phyloP scores from a whole-genome alignment of 1,140 invertebrate genomes.

The Dinoponera quadriceps region DNA sequence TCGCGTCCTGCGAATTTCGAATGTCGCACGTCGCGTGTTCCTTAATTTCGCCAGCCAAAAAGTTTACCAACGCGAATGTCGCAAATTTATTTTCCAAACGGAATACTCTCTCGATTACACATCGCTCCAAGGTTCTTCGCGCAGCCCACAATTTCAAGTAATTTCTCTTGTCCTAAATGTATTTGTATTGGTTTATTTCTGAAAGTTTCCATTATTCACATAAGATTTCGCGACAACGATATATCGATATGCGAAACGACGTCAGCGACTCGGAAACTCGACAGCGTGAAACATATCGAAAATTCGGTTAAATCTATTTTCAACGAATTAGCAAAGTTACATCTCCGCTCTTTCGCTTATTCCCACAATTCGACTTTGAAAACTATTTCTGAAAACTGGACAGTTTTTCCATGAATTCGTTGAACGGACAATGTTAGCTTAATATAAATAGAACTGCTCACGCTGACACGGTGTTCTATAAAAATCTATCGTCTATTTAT shows the following conservation, averaged over 20 bases:
- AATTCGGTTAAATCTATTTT: slow-evolving; percentile 11
- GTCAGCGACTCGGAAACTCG: neutral
- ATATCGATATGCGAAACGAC: neutral
- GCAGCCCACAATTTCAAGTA: neutral
- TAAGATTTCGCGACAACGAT: neutral
- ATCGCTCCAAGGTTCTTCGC: neutral
- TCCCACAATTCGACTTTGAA: neutral
- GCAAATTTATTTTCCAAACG: neutral
- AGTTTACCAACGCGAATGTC: neutral
- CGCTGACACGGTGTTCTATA: neutral
- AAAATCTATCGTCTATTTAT: no score
- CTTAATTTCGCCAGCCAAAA: neutral
- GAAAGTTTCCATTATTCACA: neutral
- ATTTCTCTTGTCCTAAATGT: neutral
- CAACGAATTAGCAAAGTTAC: neutral
- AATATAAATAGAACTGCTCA: neutral
- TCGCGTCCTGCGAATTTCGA: neutral
- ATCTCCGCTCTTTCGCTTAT: neutral
- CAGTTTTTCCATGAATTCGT: neutral
- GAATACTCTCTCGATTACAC: neutral
- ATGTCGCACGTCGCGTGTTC: no score
- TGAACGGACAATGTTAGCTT: neutral
- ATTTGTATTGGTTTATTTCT: slow-evolving; percentile 10
- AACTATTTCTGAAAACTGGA: neutral
- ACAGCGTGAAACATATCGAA: neutral